Evolutionary conservation across 2,797 vertebrate species (phyloP), one percentile per base, ranked within the genome.

Genomic region (Liasis olivaceus): DNA sequence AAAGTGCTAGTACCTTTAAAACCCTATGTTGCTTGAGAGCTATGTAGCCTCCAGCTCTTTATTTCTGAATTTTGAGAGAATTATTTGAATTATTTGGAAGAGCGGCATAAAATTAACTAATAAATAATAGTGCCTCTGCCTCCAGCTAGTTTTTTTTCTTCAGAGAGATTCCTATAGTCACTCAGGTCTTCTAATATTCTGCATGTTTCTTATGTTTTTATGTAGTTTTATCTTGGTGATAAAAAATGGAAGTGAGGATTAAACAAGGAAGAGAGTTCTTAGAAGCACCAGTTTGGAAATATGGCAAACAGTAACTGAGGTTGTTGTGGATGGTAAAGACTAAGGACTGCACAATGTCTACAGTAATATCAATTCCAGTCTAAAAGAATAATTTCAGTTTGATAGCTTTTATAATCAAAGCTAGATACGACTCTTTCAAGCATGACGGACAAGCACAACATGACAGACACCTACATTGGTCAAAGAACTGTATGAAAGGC

Each of bases 311-410:
- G 63, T 15, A 24, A 54, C 36, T 20, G 28, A 54, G 63, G 13
- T 59, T 77, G 28, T 89, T 60, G 42, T 28, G 14, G 1, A 63
- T 20, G 12, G 31, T 64, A 64, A 17, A 90, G 28, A 28, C 63
- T 87, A 63, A 64, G 81, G 3, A 36, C 51, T 47, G 11, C 15
- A 72, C 42, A 72, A 85, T 17, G 36, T 81, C 42, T 26, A 36
- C 59, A 60, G 17, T 62, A 17, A 31, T 36, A 22, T 85, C 93
- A 77, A 47, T 22, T 69, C 58, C 90, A 88, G 91, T 26, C 86
- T 87, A 5, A 87, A 85, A 92, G 47, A 94, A 5, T 56, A 15
- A 91, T 93, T 59, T 92, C 93, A 62, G 92, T 94, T 94, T 93
- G 92, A 92, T 24, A 93, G 36, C 4, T 26, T 64, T 1, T 2